A percentile compares a stretch with the other conserved stretches of the same genome.
Conservation (phyloP, 2,113 vertebrate genomes). For the Zosterops hypoxanthus region DNA sequence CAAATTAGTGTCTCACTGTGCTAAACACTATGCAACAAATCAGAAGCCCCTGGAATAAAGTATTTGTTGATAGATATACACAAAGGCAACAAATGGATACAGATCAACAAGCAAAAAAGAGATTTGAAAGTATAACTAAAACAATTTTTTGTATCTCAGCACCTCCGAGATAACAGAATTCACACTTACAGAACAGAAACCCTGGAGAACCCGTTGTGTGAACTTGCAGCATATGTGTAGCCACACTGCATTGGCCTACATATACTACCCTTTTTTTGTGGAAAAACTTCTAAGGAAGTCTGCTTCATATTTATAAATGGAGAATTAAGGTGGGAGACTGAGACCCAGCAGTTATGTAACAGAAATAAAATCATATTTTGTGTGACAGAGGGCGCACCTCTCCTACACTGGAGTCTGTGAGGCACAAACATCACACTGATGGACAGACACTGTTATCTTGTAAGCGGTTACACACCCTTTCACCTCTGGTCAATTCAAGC, state of each 20-base stretch:
- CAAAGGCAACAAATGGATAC: not conserved
- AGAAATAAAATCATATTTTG: not conserved
- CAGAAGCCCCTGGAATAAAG: not conserved
- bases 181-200: not conserved
- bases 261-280: no score
- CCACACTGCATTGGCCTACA: not conserved
- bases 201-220: not conserved
- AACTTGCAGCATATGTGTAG: not conserved
- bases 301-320: not conserved
- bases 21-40: not conserved
- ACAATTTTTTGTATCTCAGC: not conserved
- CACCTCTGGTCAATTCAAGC: accelerated
- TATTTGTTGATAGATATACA: not conserved
- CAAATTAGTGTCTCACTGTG: not conserved
- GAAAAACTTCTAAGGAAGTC: not conserved
- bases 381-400: accelerated
- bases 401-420: not conserved
- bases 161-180: not conserved
- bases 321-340: not conserved
- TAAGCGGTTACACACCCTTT: not conserved
- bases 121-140: not conserved
- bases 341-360: not conserved
- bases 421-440: not conserved
- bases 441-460: not conserved
- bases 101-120: not conserved